These are phyloP conservation scores for Drosophila siamana DNA, from an alignment of 2,888 invertebrate genomes.

Conservation along the genomic window DNA sequence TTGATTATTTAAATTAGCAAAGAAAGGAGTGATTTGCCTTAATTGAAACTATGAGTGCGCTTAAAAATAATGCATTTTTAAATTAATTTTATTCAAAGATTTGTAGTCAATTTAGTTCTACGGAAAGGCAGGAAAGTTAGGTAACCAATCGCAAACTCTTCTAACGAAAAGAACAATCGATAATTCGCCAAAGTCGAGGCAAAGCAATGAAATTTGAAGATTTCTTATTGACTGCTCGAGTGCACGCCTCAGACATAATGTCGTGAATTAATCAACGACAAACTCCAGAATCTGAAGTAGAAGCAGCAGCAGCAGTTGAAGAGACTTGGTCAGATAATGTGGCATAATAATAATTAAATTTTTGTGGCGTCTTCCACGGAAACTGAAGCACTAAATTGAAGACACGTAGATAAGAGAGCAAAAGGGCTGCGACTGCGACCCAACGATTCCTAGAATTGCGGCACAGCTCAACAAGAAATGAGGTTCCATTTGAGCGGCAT, in stretches of 20 bases:
- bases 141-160: no score
- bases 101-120: no score
- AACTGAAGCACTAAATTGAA: conserved; percentile 60
- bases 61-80: no score
- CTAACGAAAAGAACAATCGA: no score
- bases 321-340: conserved; percentile 45
- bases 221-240: conserved; percentile 1
- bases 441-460: conserved; percentile 58
- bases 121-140: no score
- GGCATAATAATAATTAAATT: conserved; percentile 72
- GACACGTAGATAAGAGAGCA: conserved; percentile 63
- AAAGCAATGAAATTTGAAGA: conserved; percentile 13
- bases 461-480: conserved; percentile 37
- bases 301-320: conserved; percentile 11
- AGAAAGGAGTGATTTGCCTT: no score
- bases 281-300: conserved; percentile 3
- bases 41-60: no score
- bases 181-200: neutral
- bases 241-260: conserved; percentile 21
- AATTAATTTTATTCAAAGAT: no score
- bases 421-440: conserved; percentile 15
- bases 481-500: conserved; percentile 14
- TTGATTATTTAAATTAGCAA: neutral
- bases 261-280: conserved; percentile 64
- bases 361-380: conserved; percentile 60